Conservation (phyloP, 2,797 vertebrate genomes). For the Phoebastria nigripes region DNA sequence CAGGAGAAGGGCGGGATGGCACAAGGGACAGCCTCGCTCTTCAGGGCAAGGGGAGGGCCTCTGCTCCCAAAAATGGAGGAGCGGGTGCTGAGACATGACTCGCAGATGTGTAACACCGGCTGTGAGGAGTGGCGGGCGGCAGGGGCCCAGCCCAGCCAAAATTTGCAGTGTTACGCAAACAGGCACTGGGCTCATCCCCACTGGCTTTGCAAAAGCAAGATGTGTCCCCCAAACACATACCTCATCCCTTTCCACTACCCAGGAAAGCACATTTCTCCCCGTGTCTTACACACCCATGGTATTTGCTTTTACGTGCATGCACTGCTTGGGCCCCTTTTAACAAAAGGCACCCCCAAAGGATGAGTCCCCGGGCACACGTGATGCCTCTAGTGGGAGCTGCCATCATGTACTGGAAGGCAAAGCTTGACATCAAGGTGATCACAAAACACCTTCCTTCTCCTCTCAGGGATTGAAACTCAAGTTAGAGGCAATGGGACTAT, state of each 20-base stretch:
- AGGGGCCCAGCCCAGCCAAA: background rate
- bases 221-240: background rate
- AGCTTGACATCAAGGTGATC: background rate
- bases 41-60: background rate
- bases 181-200: fast-evolving
- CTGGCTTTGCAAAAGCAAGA: background rate
- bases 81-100: fast-evolving
- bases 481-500: background rate
- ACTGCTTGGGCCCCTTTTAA: background rate
- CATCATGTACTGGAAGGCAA: fast-evolving
- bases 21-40: background rate
- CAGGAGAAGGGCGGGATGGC: background rate
- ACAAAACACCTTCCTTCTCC: background rate
- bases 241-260: background rate
- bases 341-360: background rate
- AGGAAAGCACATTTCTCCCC: background rate
- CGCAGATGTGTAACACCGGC: fast-evolving
- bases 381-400: background rate
- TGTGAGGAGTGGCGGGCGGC: background rate
- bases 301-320: background rate
- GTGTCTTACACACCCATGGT: background rate
- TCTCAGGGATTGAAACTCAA: background rate
- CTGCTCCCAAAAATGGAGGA: background rate
- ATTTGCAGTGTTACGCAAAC: background rate
- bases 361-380: background rate